Evolutionary conservation across 2,113 vertebrate species (phyloP), one percentile per base, ranked within the genome.

Genomic region (Myxocyprinus asiaticus): DNA sequence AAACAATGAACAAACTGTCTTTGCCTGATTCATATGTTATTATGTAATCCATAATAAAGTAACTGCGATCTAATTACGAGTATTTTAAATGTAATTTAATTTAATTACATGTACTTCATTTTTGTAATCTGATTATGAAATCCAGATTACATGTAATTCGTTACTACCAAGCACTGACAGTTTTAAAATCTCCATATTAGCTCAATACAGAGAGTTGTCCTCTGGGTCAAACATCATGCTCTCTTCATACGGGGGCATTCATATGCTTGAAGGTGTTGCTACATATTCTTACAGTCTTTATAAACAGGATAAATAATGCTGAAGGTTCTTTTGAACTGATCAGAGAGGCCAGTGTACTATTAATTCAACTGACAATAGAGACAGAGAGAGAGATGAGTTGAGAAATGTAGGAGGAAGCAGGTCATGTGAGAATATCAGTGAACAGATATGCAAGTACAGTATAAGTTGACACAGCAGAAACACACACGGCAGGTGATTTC

Each of bases 291-390:
- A 61, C 50, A 33, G 22, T 33, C 22, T 33, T 1, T 33, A 33
- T 50, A 42, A 78, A 61, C 22, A 6, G 11, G 33, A 63, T 62
- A 56, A 70, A 61, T 70, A 78, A 63, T 70, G 47, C 67, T 70
- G 61, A 70, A 78, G 77, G 67, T 70, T 67, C 33, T 78, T 78
- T 43, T 63, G 66, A 70, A 47, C 10, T n/a, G 56, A 69, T 42
- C 59, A 51, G 56, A 9, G 56, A 4, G 11, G 22, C 22, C 22
- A 33, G 22, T 33, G 22, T 33, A 33, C 1, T 51, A 69, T 78
- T 62, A 55, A 78, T 58, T 51, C 22, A 69, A 78, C 2, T 2
- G 56, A 53, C 14, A 5, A 11, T 3, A 53, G 50, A 67, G 58
- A 9, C 1, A 62, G 66, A 51, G 44, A 69, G 76, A 47, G 50